phyloP scores from a whole-genome alignment of 2,888 invertebrate genomes.

The Drosophila conformis region DNA sequence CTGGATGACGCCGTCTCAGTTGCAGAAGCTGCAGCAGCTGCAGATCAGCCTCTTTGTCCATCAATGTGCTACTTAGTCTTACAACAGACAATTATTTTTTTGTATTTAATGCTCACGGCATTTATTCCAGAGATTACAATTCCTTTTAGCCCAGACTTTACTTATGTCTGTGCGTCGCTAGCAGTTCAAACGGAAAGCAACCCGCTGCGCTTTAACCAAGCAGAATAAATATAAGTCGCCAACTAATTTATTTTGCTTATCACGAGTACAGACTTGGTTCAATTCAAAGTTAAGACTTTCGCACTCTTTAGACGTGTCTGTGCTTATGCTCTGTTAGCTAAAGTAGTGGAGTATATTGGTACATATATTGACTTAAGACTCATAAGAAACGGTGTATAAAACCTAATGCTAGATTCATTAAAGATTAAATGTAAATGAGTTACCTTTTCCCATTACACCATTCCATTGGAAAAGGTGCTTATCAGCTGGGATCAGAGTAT shows the following conservation, averaged over 20 bases:
- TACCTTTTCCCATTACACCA: background rate
- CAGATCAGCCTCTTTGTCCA: background rate
- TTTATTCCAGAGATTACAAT: background rate
- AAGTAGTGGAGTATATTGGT: background rate
- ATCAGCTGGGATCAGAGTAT: background rate
- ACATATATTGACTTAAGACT: background rate
- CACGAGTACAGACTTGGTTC: background rate
- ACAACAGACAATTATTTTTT: background rate
- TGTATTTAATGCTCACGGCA: background rate
- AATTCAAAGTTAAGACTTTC: background rate
- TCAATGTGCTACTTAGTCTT: background rate
- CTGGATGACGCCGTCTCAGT: conserved; percentile 9
- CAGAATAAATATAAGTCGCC: background rate
- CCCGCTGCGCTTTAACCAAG: background rate
- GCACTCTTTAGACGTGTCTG: background rate
- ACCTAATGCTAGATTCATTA: background rate
- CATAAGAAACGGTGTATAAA: background rate
- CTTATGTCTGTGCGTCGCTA: background rate
- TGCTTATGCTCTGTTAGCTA: background rate
- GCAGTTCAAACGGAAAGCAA: background rate
- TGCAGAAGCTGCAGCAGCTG: conserved; percentile 21
- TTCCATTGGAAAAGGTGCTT: background rate
- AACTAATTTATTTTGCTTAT: background rate
- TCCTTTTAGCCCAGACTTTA: background rate
- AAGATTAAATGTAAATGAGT: background rate